Percentiles rank a stretch among this genome's conserved stretches.
Evolutionary conservation across 2,888 invertebrate genomes (phyloP).

Genomic region (Chalcosyrphus nemorum): DNA sequence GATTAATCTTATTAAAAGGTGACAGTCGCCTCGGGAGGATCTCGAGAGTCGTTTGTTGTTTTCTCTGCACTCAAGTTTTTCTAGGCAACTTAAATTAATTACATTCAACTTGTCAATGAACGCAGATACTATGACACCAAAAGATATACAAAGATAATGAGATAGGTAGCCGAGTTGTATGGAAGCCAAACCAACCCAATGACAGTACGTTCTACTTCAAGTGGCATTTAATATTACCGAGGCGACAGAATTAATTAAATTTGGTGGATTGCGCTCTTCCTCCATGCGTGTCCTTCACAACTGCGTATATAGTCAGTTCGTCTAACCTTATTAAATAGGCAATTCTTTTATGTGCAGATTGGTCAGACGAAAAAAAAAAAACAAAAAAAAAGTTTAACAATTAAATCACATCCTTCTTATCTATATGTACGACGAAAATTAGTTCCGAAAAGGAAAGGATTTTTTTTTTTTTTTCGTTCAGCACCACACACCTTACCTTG

Average conservation of each 20-base stretch:
- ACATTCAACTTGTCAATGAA: constrained; percentile 55
- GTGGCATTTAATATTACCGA: constrained; percentile 48
- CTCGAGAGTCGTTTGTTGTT: neutral
- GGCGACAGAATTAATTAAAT: constrained; percentile 59
- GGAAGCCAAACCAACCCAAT: constrained; percentile 13
- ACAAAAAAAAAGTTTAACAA: constrained; percentile 29
- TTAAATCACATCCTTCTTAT: constrained; percentile 40
- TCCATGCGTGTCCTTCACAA: neutral
- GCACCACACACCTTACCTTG: constrained; percentile 19
- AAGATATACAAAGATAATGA: neutral
- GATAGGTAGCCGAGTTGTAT: constrained; percentile 14
- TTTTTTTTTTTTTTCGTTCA: constrained; percentile 6
- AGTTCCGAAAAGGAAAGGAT: constrained; percentile 32
- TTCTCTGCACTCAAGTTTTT: neutral
- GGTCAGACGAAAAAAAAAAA: neutral
- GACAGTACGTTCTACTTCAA: neutral
- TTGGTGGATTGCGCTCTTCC: constrained; percentile 14
- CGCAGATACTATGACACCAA: constrained; percentile 2
- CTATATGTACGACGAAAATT: constrained; percentile 25
- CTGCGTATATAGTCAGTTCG: neutral
- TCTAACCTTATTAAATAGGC: constrained; percentile 8
- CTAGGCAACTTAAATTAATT: constrained; percentile 52
- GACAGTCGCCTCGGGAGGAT: constrained; percentile 3
- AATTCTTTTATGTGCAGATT: constrained; percentile 17
- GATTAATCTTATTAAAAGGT: constrained; percentile 35